Conservation (phyloP, 2,797 vertebrate genomes). For the Falco columbarius region DNA sequence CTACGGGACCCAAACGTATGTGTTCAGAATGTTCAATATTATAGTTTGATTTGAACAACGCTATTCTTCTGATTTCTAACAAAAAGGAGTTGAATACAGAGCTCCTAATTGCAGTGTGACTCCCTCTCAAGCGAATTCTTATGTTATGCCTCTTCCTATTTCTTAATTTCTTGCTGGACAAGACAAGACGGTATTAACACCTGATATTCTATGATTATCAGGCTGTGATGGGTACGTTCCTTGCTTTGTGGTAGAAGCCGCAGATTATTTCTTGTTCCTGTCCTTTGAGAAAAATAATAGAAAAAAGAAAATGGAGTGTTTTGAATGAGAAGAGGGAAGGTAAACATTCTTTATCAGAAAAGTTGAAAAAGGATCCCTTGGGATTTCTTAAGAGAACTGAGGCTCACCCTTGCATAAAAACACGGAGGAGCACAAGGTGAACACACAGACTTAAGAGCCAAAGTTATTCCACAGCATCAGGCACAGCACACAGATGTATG, state of each 20-base stretch:
- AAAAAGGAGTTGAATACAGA: background rate
- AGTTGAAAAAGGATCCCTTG: background rate
- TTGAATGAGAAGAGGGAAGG: background rate
- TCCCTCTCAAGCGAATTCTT: background rate
- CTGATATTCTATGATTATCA: background rate
- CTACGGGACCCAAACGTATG: background rate
- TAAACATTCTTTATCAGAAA: background rate
- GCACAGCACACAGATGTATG: background rate
- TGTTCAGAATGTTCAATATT: background rate
- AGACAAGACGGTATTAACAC: background rate
- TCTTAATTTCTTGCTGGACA: background rate
- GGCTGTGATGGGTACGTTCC: background rate
- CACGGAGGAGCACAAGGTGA: background rate
- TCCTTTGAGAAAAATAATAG: background rate
- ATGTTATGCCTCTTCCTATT: background rate
- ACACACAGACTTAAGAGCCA: background rate
- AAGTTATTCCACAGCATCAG: background rate
- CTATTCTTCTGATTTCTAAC: background rate
- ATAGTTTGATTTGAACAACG: background rate
- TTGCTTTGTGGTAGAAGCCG: background rate
- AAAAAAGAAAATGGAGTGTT: background rate
- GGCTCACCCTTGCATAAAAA: background rate
- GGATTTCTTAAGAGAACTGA: background rate
- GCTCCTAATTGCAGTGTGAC: background rate
- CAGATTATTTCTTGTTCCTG: background rate